These are phyloP conservation scores for Pangasius larnaudii DNA, from an alignment of 2,797 vertebrate species.

Conservation along the genomic window DNA sequence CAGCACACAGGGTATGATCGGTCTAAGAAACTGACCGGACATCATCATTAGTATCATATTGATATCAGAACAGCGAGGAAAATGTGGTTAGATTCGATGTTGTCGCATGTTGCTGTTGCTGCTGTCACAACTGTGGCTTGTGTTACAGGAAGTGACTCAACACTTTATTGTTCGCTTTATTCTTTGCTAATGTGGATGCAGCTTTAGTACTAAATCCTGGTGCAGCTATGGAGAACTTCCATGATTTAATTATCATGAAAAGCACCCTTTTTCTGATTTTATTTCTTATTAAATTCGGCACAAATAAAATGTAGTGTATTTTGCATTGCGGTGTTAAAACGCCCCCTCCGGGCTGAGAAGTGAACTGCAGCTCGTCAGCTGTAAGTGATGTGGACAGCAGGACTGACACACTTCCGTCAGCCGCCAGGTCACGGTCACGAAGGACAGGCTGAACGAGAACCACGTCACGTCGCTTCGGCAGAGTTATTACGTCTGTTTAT, in stretches of 20 bases:
- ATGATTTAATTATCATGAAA: background rate
- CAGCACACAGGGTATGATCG: too few species aligned
- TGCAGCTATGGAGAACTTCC: background rate
- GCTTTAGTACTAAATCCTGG: background rate
- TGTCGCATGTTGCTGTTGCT: background rate
- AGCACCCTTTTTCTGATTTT: background rate
- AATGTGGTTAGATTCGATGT: background rate
- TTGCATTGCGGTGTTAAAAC: background rate
- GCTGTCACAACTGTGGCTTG: too few species aligned
- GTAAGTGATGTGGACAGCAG: constrained; percentile 31
- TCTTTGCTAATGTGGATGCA: background rate
- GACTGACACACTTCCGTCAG: constrained; percentile 1
- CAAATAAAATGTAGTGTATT: background rate
- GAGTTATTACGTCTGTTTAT: constrained; percentile 38
- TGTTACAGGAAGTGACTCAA: background rate
- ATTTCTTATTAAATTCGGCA: background rate
- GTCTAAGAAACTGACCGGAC: background rate
- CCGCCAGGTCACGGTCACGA: constrained; percentile 33
- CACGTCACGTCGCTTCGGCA: background rate
- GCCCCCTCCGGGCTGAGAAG: constrained; percentile 42
- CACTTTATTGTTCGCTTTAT: background rate
- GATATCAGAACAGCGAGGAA: background rate
- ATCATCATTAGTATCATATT: background rate
- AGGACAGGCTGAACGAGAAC: constrained; percentile 26
- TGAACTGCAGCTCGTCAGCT: constrained; percentile 21